phyloP scores from a whole-genome alignment of 2,888 invertebrate genomes.

The Coremacera marginata region DNA sequence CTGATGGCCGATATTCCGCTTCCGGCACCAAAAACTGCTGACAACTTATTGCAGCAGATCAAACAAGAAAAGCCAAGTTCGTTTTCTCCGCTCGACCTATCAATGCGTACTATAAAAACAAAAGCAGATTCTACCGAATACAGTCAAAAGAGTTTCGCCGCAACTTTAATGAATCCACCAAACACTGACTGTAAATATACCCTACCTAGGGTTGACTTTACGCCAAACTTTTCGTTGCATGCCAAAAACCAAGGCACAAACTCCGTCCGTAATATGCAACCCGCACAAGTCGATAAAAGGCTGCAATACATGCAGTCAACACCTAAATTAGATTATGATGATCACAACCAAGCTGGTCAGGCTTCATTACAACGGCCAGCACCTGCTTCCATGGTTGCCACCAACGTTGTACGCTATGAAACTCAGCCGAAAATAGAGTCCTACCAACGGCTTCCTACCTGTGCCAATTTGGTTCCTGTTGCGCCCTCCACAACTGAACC shows the following conservation, averaged over 20 bases:
- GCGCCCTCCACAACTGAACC: background rate
- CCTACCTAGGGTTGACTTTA: conserved; percentile 83
- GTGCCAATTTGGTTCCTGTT: background rate
- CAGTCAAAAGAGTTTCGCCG: conserved; percentile 49
- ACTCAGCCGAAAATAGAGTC: conserved; percentile 13
- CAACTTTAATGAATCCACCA: conserved; percentile 17
- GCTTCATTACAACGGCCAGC: conserved; percentile 34
- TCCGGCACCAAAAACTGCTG: conserved; percentile 21
- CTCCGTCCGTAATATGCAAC: background rate
- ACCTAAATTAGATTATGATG: background rate
- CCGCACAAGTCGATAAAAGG: background rate
- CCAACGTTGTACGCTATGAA: conserved; percentile 3
- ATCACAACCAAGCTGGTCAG: conserved; percentile 40
- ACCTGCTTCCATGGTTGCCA: background rate
- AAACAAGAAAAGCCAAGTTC: conserved; percentile 31
- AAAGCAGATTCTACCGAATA: conserved; percentile 87
- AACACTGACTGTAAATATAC: conserved; percentile 55
- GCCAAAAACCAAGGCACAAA: conserved; percentile 48
- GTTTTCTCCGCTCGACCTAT: conserved; percentile 84
- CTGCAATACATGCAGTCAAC: background rate
- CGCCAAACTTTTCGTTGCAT: conserved; percentile 75
- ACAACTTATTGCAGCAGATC: conserved; percentile 7
- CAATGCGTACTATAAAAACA: conserved; percentile 89
- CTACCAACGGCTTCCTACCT: conserved; percentile 11
- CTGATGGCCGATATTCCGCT: conserved; percentile 41